Evolutionary conservation across 2,888 invertebrate species (phyloP), one percentile per base, ranked within the genome.

Genomic region (Apotomis turbidana): DNA sequence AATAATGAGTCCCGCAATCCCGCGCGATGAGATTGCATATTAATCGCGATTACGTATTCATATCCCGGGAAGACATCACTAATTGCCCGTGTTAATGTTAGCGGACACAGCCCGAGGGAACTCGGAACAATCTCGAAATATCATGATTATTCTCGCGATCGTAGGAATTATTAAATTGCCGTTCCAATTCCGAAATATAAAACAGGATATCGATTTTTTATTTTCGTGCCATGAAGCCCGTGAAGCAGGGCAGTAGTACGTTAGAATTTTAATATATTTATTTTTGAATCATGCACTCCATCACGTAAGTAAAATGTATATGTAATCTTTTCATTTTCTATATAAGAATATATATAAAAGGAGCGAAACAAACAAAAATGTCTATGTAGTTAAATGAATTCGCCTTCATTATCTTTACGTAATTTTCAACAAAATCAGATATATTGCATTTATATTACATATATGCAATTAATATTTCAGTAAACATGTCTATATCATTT

Each of bases 21-120:
- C 74, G 63, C 71, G 64, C 63, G 71, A 55, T 46, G 57, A 52
- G 44, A 71, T 74, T 69, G 70, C 46, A 71, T 74, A 74, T 74
- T 74, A 71, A 71, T 62, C 38, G 51, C 63, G 51, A 68, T 72
- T 68, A 72, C 58, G 46, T 68, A 72, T 72, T 72, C 72, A 72
- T 63, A 68, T 58, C 72, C 61, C 61, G 44, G 57, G 61, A 52
- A 49, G 74, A 70, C 73, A 68, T 74, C 67, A 70, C 73, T 74
- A 68, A 73, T 73, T 74, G 58, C 64, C 59, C 62, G 67, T 63
- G 74, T 55, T 74, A 63, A 72, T 63, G 62, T 63, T 63, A 62
- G 61, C 66, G 72, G 74, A 60, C 74, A 69, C 38, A 36, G 71
- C 67, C 70, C 66, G 15, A 12, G 54, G 71, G 71, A 51, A 52